Base-by-base conservation (phyloP, 2,113 vertebrate species). In the Silurus asotus region DNA sequence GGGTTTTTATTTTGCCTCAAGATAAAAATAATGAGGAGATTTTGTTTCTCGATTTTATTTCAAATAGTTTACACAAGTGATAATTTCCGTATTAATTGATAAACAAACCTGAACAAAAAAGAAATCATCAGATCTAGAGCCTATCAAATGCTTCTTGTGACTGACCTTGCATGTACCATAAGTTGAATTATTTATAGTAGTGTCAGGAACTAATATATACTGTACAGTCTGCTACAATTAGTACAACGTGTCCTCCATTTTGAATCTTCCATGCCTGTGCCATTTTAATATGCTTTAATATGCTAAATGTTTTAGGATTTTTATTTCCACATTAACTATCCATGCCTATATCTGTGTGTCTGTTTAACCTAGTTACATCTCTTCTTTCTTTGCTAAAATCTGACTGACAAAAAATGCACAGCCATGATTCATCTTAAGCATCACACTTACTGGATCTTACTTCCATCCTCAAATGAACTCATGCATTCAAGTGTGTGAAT, bases 401-500 rank as follows among this genome's bases (percentile, higher is more conserved):
- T 79, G 25, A 53, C 45, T 62, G 69, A 59, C 76, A 62, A 67
- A 78, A 86, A 61, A 81, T 17, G 6, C 45, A 45, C 51, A 17
- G 17, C 15, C 14, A 14, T 82, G 79, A 82, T 72, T 82, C 85
- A 87, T 4, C 49, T 59, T 14, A 10, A 14, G 19, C 62, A 61
- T 61, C 81, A 78, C 20, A n/a, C 20, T 74, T 84, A 74, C 82
- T 65, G 67, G 56, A 86, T 53, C 17, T 62, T 58, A 59, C 17
- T 8, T 81, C 82, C 65, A 81, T 84, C 58, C 69, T 65, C 13
- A n/a, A 64, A 49, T 82, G 62, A 78, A 85, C 62, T 78, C 75
- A 79, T 85, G 74, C 84, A 15, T 28, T 23, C 55, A 87, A 56
- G 53, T 74, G 84, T 88, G 89, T 90, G 69, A 88, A 84, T 64